A percentile compares a stretch with the other conserved stretches of the same genome.
Evolutionary conservation across 2,797 vertebrate species (phyloP).

Genomic region (Sternotherus odoratus): DNA sequence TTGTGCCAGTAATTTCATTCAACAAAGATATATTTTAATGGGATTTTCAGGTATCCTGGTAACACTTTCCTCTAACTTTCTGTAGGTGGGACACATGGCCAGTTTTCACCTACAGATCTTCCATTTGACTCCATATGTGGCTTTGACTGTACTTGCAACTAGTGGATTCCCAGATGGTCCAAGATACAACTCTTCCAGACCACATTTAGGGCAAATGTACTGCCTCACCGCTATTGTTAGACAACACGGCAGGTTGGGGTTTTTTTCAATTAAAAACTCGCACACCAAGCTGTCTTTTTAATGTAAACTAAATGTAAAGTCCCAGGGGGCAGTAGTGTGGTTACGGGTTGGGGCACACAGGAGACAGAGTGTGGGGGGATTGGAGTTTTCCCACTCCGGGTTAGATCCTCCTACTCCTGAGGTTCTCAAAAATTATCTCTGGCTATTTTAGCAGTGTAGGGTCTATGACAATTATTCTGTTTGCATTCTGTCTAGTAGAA

Average conservation of each 20-base stretch:
- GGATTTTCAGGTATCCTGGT: not conserved
- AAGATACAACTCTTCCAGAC: not conserved
- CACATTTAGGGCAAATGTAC: not conserved
- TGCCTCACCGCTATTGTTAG: not conserved
- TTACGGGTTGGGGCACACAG: no score
- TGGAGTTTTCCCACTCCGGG: no score
- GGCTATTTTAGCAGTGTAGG: not conserved
- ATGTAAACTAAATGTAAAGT: not conserved
- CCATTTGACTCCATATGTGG: not conserved
- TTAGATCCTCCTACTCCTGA: not conserved
- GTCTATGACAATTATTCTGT: not conserved
- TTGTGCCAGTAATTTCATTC: not conserved
- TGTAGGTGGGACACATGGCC: not conserved
- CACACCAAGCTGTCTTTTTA: not conserved
- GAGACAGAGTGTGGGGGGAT: no score
- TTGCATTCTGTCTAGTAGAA: not conserved
- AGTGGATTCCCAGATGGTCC: not conserved
- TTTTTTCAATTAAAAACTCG: not conserved
- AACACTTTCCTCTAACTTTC: not conserved
- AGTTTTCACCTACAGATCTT: not conserved
- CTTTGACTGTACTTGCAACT: not conserved
- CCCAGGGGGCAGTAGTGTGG: no score
- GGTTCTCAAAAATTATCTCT: not conserved
- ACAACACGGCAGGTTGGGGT: not conserved
- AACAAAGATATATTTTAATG: not conserved